A percentile compares a stretch with the other conserved stretches of the same genome.
These are phyloP conservation scores for Sipha flava DNA, from an alignment of 1,140 invertebrate genomes.

Conservation along the genomic window DNA sequence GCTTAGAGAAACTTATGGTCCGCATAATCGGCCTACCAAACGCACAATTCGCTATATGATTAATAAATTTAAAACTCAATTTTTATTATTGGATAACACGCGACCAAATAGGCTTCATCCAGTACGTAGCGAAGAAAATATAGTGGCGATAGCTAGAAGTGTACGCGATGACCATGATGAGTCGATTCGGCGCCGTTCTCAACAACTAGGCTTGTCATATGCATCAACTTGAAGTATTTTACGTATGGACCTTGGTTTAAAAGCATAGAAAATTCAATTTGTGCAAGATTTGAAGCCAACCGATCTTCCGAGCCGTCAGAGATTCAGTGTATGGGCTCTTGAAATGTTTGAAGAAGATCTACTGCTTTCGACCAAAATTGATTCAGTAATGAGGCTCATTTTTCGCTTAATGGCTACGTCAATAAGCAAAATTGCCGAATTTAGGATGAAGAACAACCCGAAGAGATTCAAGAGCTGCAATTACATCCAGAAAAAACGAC, in stretches of 20 bases:
- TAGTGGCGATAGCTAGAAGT: no score
- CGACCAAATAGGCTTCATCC: no score
- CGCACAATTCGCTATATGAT: no score
- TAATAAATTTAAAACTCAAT: no score
- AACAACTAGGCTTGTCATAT: no score
- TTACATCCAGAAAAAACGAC: slow-evolving; percentile 42
- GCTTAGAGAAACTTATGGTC: no score
- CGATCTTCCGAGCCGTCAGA: background rate
- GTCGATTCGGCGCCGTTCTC: no score
- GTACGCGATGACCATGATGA: no score
- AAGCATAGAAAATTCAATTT: background rate
- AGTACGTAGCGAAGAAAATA: no score
- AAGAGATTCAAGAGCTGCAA: slow-evolving; percentile 40
- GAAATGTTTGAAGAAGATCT: background rate
- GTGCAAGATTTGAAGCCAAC: background rate
- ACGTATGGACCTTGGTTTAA: background rate
- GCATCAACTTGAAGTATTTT: no score
- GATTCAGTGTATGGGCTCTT: background rate
- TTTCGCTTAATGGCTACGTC: slow-evolving; percentile 38
- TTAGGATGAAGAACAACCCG: slow-evolving; percentile 40
- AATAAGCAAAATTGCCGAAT: slow-evolving; percentile 40
- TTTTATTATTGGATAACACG: no score
- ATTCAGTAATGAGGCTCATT: slow-evolving; percentile 39
- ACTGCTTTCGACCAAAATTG: slow-evolving; percentile 10
- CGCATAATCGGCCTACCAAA: no score